Evolutionary conservation across 1,140 invertebrate genomes (phyloP).

Genomic region (Frieseomelitta varia): DNA sequence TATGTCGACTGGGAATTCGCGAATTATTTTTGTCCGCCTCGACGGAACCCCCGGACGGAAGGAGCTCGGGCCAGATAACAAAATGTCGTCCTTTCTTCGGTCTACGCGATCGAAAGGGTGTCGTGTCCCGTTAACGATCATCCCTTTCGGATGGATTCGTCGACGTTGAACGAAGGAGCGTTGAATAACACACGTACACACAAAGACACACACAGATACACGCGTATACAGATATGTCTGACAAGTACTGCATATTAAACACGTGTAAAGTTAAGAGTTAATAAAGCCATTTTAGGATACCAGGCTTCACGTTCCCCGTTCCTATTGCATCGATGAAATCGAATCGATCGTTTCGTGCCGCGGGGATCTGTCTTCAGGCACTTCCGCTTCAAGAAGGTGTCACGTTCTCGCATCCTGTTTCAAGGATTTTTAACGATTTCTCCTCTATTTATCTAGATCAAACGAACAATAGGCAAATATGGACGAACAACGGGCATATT

Average conservation of each 20-base stretch:
- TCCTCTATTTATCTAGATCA: neutral
- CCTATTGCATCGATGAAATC: neutral
- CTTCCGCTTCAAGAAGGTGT: neutral
- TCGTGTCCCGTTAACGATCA: slow-evolving; percentile 2
- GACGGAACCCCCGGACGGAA: slow-evolving; percentile 28
- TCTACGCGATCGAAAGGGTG: neutral
- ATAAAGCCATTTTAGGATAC: slow-evolving; percentile 79
- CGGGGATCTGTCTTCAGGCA: neutral
- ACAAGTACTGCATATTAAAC: slow-evolving; percentile 77
- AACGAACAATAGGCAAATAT: too few relatives aligned
- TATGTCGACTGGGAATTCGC: slow-evolving; percentile 62
- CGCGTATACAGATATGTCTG: slow-evolving; percentile 73
- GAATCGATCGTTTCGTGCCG: neutral
- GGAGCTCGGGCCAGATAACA: neutral
- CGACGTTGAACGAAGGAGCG: slow-evolving; percentile 49
- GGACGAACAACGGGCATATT: too few relatives aligned
- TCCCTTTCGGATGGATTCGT: slow-evolving; percentile 30
- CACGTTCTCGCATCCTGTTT: too few relatives aligned
- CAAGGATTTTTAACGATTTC: neutral
- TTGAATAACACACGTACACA: slow-evolving; percentile 47
- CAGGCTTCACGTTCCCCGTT: neutral
- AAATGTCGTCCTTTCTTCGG: slow-evolving; percentile 5
- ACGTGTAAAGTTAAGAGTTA: slow-evolving; percentile 79
- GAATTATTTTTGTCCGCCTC: slow-evolving; percentile 69
- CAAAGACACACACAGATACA: slow-evolving; percentile 54